A percentile compares a stretch with the other conserved stretches of the same genome.
Conservation (phyloP, 1,140 invertebrate species). For the Ptiloglossa arizonensis region DNA sequence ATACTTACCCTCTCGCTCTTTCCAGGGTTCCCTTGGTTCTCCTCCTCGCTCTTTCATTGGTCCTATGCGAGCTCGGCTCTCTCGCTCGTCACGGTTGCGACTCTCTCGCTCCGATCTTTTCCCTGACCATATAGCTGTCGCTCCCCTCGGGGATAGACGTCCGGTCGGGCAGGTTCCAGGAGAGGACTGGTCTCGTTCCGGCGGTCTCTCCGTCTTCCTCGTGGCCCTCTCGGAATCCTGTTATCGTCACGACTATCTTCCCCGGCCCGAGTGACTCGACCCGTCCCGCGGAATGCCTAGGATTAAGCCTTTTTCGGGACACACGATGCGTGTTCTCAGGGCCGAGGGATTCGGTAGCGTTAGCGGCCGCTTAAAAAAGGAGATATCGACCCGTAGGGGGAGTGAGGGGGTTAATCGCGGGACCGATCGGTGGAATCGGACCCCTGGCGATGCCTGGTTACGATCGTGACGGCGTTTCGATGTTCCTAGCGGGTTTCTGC, state of each 20-base stretch:
- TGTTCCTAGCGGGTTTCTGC: neutral
- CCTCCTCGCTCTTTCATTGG: neutral
- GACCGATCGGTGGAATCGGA: neutral
- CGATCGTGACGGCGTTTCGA: neutral
- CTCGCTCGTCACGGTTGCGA: constrained; percentile 6
- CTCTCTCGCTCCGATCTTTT: constrained; percentile 25
- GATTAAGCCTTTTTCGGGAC: constrained; percentile 65
- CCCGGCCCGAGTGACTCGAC: constrained; percentile 32
- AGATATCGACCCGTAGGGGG: constrained; percentile 14
- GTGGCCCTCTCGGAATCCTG: constrained; percentile 67
- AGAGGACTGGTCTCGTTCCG: constrained; percentile 62
- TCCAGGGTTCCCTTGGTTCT: neutral
- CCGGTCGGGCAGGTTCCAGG: constrained; percentile 70
- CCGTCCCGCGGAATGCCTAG: constrained; percentile 54
- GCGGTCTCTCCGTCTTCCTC: constrained; percentile 46
- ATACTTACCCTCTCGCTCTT: neutral
- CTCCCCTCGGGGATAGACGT: constrained; percentile 66
- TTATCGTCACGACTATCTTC: constrained; percentile 68
- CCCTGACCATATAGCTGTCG: constrained; percentile 43
- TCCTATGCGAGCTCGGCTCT: neutral
- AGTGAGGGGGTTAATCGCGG: neutral
- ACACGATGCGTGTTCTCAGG: constrained; percentile 48
- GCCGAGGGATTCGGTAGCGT: constrained; percentile 43
- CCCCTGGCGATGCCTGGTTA: neutral
- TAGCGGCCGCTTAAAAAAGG: constrained; percentile 2